A percentile compares a stretch with the other conserved stretches of the same genome.
These are phyloP conservation scores for Caenorhabditis wallacei DNA, from an alignment of 2,888 invertebrate genomes.

Conservation along the genomic window DNA sequence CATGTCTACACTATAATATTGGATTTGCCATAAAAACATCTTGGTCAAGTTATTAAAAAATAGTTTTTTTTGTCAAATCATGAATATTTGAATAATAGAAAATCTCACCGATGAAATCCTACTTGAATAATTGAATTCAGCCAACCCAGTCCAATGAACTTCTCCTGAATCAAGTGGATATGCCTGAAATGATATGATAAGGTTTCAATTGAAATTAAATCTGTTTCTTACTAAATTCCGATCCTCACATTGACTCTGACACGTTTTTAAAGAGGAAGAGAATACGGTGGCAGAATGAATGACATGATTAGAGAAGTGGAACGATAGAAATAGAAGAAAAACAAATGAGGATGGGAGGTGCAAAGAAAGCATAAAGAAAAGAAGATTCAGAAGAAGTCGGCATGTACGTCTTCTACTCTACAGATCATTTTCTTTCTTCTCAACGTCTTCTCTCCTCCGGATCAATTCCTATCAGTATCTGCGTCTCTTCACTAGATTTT, in stretches of 20 bases:
- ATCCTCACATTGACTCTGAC: conserved; percentile 78
- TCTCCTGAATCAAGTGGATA: conserved; percentile 74
- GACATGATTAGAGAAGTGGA: not conserved
- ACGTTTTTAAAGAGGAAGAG: conserved; percentile 76
- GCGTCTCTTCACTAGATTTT: conserved; percentile 29
- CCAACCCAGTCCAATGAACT: conserved; percentile 70
- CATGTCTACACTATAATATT: conserved; percentile 73
- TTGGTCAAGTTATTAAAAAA: not conserved
- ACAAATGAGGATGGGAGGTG: conserved; percentile 38
- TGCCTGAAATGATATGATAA: conserved; percentile 73
- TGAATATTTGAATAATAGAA: not conserved
- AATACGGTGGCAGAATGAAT: conserved; percentile 72
- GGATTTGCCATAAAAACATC: not conserved
- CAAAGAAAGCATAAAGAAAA: conserved; percentile 48
- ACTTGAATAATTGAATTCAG: conserved; percentile 70
- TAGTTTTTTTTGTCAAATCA: not conserved
- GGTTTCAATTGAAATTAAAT: no score
- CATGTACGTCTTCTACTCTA: conserved; percentile 36
- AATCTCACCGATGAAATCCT: conserved; percentile 72
- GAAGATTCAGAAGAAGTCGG: conserved; percentile 40
- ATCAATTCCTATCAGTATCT: conserved; percentile 31
- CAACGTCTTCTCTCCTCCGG: conserved; percentile 18
- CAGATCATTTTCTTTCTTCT: conserved; percentile 14
- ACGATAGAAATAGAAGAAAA: conserved; percentile 1
- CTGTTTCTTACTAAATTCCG: conserved; percentile 73